Evolutionary conservation across 2,888 invertebrate species (phyloP), one percentile per base, ranked within the genome.

Genomic region (Drosophila barbarae): DNA sequence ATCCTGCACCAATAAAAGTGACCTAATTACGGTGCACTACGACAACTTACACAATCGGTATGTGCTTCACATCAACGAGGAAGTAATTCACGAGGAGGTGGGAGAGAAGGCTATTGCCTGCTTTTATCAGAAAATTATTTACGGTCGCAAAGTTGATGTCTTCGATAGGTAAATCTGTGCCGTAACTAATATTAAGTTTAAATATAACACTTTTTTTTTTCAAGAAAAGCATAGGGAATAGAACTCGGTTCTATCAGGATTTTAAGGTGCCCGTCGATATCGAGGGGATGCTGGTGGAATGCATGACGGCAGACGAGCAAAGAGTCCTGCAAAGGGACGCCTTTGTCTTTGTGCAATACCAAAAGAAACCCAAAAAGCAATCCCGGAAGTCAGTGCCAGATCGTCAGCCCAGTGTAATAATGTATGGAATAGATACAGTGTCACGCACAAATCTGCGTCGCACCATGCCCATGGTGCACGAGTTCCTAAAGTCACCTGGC

Each of bases 401-500:
- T 32, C 72, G 77, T 1, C 76, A 76, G 54, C 87, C 93, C 13
- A 94, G 93, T 85, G 92, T 96, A 0, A 88, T 96, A 21, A 90
- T 96, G 83, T 86, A 96, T 15, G 96, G 96, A 21, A 93, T 96
- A 76, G 96, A 96, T 86, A 94, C 95, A 9, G 92, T 96, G 74
- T 96, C 96, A 0, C 90, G 95, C 58, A 90, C 95, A 42, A 95
- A 96, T 84, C 91, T 95, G 70, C 91, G 92, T 3, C 91, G 95
- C 34, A 93, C 94, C 6, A 93, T 97, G 93, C 93, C 94, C 0
- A 89, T 91, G 77, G 95, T 95, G 0, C 89, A 91, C 10, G 87
- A 90, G 7, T 93, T 92, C 82, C 90, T 97, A n/a, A 87, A 91
- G 35, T 90, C 92, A 5, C 91, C 92, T 41, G 92, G 91, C 51